Conservation (phyloP, 2,888 invertebrate genomes). For the Chrysomela aeneicollis region DNA sequence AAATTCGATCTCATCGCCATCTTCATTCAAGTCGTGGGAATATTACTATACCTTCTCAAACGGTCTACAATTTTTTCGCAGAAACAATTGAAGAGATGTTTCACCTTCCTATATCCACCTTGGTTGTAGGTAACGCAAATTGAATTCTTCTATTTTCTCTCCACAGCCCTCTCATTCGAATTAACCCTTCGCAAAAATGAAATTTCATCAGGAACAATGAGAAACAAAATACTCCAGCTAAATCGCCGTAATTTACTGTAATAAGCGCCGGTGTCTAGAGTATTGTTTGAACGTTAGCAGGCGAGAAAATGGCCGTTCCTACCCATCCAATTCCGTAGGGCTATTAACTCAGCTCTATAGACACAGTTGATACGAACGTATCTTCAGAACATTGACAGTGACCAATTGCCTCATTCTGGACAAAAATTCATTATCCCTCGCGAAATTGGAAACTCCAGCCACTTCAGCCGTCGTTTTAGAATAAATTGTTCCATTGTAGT, state of each 20-base stretch:
- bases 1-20: too few species aligned
- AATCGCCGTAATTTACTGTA: conserved; percentile 45
- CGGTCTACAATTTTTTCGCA: too few species aligned
- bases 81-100: too few species aligned
- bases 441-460: conserved; percentile 57
- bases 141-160: too few species aligned
- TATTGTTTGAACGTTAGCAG: conserved; percentile 43
- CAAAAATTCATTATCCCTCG: conserved; percentile 56
- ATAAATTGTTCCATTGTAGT: conserved; percentile 54
- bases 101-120: too few species aligned
- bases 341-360: conserved; percentile 56
- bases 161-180: too few species aligned
- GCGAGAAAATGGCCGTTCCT: conserved; percentile 43
- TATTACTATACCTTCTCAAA: too few species aligned
- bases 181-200: neutral
- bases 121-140: too few species aligned
- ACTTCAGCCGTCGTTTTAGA: conserved; percentile 44
- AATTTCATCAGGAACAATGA: conserved; percentile 12
- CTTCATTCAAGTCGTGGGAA: too few species aligned
- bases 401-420: conserved; percentile 56
- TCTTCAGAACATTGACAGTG: conserved; percentile 59
- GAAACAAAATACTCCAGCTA: conserved; percentile 38
- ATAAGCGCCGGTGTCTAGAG: conserved; percentile 42
- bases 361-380: conserved; percentile 58
- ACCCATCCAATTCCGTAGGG: conserved; percentile 43